Percentiles rank a stretch among this genome's conserved stretches.
Conservation (phyloP, 1,140 invertebrate species). For the Papilio polytes region DNA sequence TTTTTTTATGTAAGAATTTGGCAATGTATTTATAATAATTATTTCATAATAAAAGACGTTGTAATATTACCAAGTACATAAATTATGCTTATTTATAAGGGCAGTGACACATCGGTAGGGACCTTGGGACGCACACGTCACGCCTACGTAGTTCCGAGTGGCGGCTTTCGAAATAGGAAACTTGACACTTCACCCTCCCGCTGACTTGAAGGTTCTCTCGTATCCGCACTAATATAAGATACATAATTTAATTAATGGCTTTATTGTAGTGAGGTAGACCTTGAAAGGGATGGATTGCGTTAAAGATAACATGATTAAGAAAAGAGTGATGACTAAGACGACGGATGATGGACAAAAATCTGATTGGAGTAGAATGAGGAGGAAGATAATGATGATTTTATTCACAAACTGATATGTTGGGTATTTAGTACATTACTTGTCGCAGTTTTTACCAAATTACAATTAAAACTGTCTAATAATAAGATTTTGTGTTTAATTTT, state of each 20-base stretch:
- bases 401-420: not conserved
- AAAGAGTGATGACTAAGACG: too few relatives aligned
- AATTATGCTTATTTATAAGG: not conserved
- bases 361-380: too few relatives aligned
- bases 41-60: too few relatives aligned
- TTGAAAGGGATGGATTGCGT: too few relatives aligned
- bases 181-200: not conserved
- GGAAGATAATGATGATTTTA: too few relatives aligned
- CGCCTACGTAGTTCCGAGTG: conserved; percentile 14
- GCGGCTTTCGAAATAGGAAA: conserved; percentile 1
- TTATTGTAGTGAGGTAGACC: too few relatives aligned
- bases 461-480: too few relatives aligned
- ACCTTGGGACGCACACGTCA: not conserved
- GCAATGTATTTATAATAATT: not conserved
- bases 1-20: not conserved
- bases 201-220: not conserved
- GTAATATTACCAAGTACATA: not conserved
- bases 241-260: too few relatives aligned
- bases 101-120: not conserved
- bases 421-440: not conserved
- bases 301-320: too few relatives aligned
- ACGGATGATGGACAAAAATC: too few relatives aligned
- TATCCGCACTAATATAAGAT: not conserved
- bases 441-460: too few relatives aligned
- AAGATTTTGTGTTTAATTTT: too few relatives aligned